Base-by-base conservation (phyloP, 2,888 invertebrate genomes). In the Plutella xylostella region DNA sequence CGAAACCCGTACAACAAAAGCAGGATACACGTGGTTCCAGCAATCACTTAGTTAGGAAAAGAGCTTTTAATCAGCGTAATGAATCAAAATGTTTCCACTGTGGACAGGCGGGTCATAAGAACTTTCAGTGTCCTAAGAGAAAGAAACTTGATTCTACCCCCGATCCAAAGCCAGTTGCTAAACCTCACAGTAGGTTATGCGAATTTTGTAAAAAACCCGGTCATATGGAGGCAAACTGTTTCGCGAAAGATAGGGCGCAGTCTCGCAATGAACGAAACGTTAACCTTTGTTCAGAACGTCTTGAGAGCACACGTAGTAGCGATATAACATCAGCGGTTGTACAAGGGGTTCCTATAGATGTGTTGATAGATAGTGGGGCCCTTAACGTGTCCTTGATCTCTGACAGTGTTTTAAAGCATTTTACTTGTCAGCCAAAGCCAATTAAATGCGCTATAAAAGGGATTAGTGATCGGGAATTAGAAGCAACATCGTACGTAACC, bases 331-430 rank as follows among this genome's bases (percentile, higher is more conserved):
- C 48, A 0, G 51, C 51, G 0, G 43, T 51, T 1, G 5, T 53
- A 5, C 12, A 48, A 0, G 50, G 52, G 1, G 37, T 55, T 4
- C 52, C 56, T 0, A 30, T 50, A 0, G 55, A 55, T 15, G 48
- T 54, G 1, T 35, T 57, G 7, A 56, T 55, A 15, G 56, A 57
- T 45, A 57, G 51, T 22, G 55, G 55, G 4, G 49, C 54, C 1
- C 17, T 45, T 1, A 39, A 49, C 22, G 35, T 53, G 0, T 54
- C 54, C 0, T 30, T 56, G 5, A 52, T 58, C n/a, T 50, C 51
- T 0, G 34, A 39, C 1, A 38, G 17, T 9, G 37, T 48, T 1
- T 9, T 51, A 2, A 52, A 50, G 37, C 28, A 47, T 17, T 18
- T 54, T 9, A 18, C 42, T 3, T 44, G 43, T 19, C 30, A 22